These are phyloP conservation scores for Capromys pilorides DNA, from an alignment of 2,797 vertebrate genomes.

Conservation along the genomic window DNA sequence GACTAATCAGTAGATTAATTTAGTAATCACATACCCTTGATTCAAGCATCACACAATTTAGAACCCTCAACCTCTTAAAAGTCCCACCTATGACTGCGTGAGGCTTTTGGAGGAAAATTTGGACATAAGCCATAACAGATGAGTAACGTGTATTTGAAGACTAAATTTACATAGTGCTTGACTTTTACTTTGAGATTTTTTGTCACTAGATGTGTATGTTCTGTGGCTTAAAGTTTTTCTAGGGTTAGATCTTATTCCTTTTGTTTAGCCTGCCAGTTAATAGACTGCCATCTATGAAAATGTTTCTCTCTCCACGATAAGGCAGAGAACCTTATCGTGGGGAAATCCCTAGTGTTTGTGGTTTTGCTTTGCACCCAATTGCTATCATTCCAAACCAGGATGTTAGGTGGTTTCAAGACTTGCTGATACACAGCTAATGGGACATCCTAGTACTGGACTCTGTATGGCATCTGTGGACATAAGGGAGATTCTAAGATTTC, in stretches of 20 bases:
- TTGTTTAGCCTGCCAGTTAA: background rate
- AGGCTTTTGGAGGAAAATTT: background rate
- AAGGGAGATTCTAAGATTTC: background rate
- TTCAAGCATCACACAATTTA: background rate
- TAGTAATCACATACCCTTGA: background rate
- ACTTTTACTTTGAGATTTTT: background rate
- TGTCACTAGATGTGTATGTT: background rate
- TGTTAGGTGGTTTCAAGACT: background rate
- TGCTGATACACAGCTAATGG: background rate
- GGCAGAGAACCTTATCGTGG: background rate
- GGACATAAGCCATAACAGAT: background rate
- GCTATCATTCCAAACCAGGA: background rate
- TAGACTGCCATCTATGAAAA: background rate
- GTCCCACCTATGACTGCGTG: background rate
- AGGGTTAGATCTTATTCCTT: background rate
- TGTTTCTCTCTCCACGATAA: background rate
- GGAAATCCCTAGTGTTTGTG: background rate
- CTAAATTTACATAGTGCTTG: background rate
- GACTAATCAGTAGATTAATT: background rate
- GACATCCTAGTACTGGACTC: background rate
- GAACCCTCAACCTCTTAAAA: background rate
- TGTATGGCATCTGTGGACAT: background rate
- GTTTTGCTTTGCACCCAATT: background rate
- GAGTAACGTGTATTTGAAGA: background rate
- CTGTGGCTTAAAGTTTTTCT: background rate